Percentiles rank a stretch among this genome's conserved stretches.
These are phyloP conservation scores for Zosterops hypoxanthus DNA, from an alignment of 2,113 vertebrate species.

Conservation along the genomic window DNA sequence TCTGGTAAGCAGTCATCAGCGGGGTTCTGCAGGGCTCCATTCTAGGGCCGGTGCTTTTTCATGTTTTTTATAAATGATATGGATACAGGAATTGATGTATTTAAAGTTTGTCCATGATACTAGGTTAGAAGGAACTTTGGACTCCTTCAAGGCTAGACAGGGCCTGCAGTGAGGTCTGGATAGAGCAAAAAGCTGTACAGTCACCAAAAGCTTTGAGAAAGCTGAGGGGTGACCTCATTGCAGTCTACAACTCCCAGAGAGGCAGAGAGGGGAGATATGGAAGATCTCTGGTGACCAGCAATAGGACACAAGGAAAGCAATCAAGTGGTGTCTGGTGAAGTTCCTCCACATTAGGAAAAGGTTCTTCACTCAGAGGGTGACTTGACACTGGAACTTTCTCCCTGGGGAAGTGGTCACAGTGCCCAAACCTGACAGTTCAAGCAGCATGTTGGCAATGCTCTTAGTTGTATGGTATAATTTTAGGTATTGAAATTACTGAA, in stretches of 20 bases:
- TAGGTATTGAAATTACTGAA: neutral
- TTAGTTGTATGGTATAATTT: neutral
- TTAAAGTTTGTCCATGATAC: neutral
- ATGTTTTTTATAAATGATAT: neutral
- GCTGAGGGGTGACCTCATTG: neutral
- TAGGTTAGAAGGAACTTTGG: neutral
- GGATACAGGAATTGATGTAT: neutral
- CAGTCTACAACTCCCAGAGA: neutral
- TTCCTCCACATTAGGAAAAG: neutral
- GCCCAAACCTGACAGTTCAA: neutral
- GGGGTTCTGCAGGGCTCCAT: neutral
- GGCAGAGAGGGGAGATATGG: rapidly evolving
- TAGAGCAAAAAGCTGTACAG: neutral
- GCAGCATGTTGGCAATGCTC: rapidly evolving
- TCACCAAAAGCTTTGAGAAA: neutral
- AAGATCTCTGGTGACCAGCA: neutral
- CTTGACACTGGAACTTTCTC: neutral
- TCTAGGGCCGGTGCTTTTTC: neutral
- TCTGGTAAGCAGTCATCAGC: neutral
- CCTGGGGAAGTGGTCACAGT: neutral
- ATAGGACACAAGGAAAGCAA: neutral
- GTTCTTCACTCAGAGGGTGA: neutral
- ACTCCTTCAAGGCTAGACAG: neutral
- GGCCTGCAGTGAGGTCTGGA: neutral
- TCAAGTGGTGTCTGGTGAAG: neutral